phyloP scores from a whole-genome alignment of 35 echinoderm and acorn worm species.

The Antedon bifida region DNA sequence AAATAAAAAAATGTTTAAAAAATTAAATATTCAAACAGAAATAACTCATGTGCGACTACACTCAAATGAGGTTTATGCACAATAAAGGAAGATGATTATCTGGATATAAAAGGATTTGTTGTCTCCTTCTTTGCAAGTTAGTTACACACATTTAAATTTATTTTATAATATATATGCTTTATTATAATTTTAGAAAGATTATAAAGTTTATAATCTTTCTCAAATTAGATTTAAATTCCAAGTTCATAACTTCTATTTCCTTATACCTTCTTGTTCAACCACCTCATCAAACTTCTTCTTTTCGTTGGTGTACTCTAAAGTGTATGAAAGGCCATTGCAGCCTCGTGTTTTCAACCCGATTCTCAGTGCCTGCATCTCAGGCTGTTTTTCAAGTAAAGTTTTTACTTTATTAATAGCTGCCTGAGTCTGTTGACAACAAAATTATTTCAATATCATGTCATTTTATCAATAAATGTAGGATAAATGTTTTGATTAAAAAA shows the following conservation, averaged over 20 bases:
- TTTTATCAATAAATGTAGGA: background rate
- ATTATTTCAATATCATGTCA: background rate
- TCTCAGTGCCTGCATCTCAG: slow-evolving; percentile 42
- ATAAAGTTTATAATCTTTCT: too few species aligned
- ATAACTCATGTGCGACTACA: background rate
- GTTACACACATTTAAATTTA: too few species aligned
- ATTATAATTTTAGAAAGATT: too few species aligned
- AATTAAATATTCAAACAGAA: background rate
- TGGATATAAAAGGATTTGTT: too few species aligned
- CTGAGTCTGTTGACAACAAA: slow-evolving; percentile 42
- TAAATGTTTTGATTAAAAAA: background rate
- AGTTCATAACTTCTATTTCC: too few species aligned
- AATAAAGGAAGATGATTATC: too few species aligned
- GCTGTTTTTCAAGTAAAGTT: slow-evolving; percentile 29
- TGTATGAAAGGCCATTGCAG: slow-evolving; percentile 91
- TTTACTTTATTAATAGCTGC: slow-evolving; percentile 65
- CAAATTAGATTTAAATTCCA: too few species aligned
- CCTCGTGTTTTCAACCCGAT: slow-evolving; percentile 95
- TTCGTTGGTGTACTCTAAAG: slow-evolving; percentile 84
- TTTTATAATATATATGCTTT: too few species aligned
- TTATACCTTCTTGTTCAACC: slow-evolving; percentile 59
- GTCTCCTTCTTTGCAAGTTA: too few species aligned
- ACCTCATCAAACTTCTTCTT: slow-evolving; percentile 98
- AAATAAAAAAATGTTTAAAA: background rate
- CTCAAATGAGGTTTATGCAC: too few species aligned